Evolutionary conservation across 2,888 invertebrate genomes (phyloP), one percentile per base, ranked within the genome.

Genomic region (Eupithecia dodoneata): DNA sequence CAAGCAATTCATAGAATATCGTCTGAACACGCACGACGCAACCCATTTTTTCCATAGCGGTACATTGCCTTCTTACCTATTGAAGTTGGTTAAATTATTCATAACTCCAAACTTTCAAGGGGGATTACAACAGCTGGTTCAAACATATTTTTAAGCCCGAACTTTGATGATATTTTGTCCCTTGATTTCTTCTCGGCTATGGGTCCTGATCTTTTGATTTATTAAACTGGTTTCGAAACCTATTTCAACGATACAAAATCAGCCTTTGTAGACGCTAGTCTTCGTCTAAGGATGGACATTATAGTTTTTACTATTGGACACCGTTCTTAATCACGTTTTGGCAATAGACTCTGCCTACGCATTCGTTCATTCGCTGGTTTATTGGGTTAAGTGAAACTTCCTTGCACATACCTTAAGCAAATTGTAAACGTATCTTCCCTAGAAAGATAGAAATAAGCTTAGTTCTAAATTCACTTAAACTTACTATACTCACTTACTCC

Each of bases 11-110:
- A 18, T 45, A 45, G 12, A 45, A 63, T 72, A 42, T 41, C 18
- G 18, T 18, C 2, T 9, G 52, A 12, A 30, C 45, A 72, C 44
- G 45, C 59, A 59, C 52, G 52, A 41, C 41, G 1, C 41, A 13
- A 41, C 65, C 4, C 10, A 65, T 65, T 65, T 65, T 65, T 41
- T 12, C 18, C 42, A 67, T 15, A 44, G 42, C 69, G 69, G 10
- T n/a, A 69, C 45, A n/a, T 69, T 18, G n/a, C 15, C 3, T n/a
- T n/a, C 59, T 42, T 55, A 55, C 15, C 13, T 72, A 59, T 72
- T 72, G 72, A 63, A 72, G 45, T 45, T 65, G 44, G 42, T 15
- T 15, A 63, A 63, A 44, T 59, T 45, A 63, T 72, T 72, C 44
- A 59, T n/a, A 44, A 6, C 63, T 63, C 72, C n/a, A 18, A 49